phyloP scores from a whole-genome alignment of 2,113 vertebrate genomes.

The Tragulus kanchil region DNA sequence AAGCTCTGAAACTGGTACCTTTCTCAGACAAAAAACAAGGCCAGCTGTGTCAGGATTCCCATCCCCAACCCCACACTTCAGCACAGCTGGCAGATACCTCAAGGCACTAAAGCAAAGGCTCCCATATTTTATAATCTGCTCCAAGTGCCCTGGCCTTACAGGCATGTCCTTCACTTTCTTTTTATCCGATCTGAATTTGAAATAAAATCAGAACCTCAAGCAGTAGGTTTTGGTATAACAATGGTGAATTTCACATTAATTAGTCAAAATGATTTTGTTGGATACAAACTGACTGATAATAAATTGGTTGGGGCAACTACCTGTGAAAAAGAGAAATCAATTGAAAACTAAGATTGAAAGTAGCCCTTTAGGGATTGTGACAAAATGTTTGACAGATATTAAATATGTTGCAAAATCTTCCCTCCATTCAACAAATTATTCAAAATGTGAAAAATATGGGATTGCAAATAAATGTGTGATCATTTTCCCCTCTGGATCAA shows the following conservation, averaged over 20 bases:
- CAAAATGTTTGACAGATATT: not conserved
- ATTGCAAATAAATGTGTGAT: not conserved
- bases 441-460: not conserved
- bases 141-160: not conserved
- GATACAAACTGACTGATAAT: not conserved
- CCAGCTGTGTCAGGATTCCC: not conserved
- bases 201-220: not conserved
- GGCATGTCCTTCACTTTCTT: no score
- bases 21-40: constrained; percentile 53
- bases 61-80: rapidly evolving
- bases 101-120: not conserved
- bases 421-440: not conserved
- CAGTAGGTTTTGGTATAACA: not conserved
- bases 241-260: not conserved
- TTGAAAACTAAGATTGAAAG: not conserved
- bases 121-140: not conserved
- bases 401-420: not conserved
- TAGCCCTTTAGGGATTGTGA: not conserved
- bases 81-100: not conserved
- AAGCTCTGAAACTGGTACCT: constrained; percentile 90
- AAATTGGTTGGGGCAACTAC: not conserved
- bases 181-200: not conserved
- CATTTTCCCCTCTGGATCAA: not conserved
- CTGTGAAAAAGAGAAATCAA: not conserved
- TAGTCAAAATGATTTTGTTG: constrained; percentile 33